These are phyloP conservation scores for Enoplosus armatus DNA, from an alignment of 2,797 vertebrate species.

Conservation along the genomic window DNA sequence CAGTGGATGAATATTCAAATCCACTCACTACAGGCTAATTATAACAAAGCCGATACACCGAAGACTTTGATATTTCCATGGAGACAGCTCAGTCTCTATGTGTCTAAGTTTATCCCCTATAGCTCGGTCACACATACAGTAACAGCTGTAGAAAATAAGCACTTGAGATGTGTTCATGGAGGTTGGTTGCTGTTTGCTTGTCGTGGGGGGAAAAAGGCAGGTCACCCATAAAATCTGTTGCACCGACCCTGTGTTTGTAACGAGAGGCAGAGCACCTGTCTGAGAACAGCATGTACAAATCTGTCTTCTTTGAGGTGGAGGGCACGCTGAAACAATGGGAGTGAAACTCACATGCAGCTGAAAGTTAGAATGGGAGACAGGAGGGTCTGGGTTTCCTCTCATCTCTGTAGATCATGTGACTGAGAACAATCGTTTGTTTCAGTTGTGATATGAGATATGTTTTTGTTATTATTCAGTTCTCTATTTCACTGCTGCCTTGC, in stretches of 20 bases:
- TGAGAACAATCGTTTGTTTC: background rate
- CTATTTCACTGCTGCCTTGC: background rate
- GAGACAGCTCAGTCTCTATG: background rate
- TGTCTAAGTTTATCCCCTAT: background rate
- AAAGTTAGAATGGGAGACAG: background rate
- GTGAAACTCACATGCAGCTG: background rate
- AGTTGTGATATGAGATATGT: background rate
- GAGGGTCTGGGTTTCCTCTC: background rate
- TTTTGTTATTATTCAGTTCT: background rate
- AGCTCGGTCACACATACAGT: background rate
- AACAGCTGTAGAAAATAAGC: background rate
- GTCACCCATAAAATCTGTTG: background rate
- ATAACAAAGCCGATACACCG: background rate
- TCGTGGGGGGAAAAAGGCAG: background rate
- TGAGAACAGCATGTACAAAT: conserved; percentile 26
- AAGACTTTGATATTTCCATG: conserved; percentile 27
- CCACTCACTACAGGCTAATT: background rate
- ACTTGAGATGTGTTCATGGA: background rate
- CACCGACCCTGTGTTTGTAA: background rate
- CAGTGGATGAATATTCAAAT: background rate
- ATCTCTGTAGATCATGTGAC: background rate
- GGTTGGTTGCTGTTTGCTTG: conserved; percentile 1
- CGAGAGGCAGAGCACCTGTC: background rate
- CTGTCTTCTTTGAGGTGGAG: conserved; percentile 35
- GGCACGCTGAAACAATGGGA: background rate